Evolutionary conservation across 2,888 invertebrate genomes (phyloP), one percentile per base, ranked within the genome.

Genomic region (Chironomus riparius): DNA sequence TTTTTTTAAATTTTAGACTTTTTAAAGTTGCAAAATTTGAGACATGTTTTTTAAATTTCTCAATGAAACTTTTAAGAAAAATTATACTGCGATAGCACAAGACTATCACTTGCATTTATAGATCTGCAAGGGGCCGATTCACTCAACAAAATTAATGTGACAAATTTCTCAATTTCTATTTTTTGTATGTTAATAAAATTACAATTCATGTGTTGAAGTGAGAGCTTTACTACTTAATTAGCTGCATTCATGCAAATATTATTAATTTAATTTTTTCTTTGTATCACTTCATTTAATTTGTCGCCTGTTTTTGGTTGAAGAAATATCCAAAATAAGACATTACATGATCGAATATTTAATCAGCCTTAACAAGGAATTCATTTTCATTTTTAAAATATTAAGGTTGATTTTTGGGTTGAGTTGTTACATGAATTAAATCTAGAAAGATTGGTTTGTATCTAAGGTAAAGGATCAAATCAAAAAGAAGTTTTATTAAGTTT

Each of bases 91-190:
- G 76, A 76, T 76, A 68, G 48, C 56, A 13, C 48, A 15, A 24
- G 61, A 47, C 22, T 68, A 74, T 74, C 74, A 74, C 74, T 74
- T 74, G 74, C 72, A 38, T 65, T 28, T 47, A 71, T 76, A 68
- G 79, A 82, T 38, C 38, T 38, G 38, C 83, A 84, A 83, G 84
- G 84, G 81, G 83, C 81, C 82, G 81, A 48, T 82, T 81, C 83
- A 83, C 83, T 84, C 84, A 84, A 82, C 83, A 84, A 84, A 84
- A 84, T 83, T 83, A 81, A 83, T 83, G 83, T 84, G 84, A 84
- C 84, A 83, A 83, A 80, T 79, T 83, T 56, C 3, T 50, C 15
- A 5, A n/a, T 56, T 18, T 56, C 3, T 50, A 15, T 15, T 38
- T 38, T 10, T 10, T 2, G 1, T 38, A 10, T 38, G 38, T 38